Base-by-base conservation (phyloP, 2,797 vertebrate species). In the Galago senegalensis region DNA sequence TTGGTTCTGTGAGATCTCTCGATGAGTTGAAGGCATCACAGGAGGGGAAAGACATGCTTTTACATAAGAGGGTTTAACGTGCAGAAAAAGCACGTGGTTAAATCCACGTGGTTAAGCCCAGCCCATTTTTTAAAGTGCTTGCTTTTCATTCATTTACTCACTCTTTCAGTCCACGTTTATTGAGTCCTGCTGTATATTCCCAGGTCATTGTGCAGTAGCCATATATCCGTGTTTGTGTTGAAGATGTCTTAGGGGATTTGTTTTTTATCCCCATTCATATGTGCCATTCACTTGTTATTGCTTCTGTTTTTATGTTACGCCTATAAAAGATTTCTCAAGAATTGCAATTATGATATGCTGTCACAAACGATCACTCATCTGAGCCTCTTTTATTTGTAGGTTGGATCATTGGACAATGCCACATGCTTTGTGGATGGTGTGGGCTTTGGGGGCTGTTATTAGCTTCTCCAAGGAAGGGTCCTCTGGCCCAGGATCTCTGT, bases 401-500 rank as follows among this genome's bases (percentile, higher is more conserved):
- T 92, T 40, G 77, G 29, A 43, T 77, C 67, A 4, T 25, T 17
- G 90, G 86, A 98, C 46, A 53, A 98, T 98, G 98, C 69, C 86
- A 31, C 23, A 0, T 84, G 79, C 40, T 75, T 58, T 31, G 21
- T 98, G 98, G 97, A 93, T 0, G 31, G 56, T 70, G 9, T 98
- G 97, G 97, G 27, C 31, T 49, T 97, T 92, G 4, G 96, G 60
- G 20, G 56, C 95, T 40, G 7, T 98, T 43, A 67, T 65, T 84
- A 87, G 53, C 80, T 31, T 98, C 93, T 97, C 87, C 0, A 5
- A 97, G 43, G 94, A 97, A 76, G 97, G 91, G 37, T 10, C 0
- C 0, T 29, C n/a, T 27, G 63, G 58, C 37, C 95, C 96, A 65
- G n/a, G 25, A 14, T 98, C 98, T 98, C 97, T 96, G 67, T 92